Evolutionary conservation across 2,888 invertebrate species (phyloP), one percentile per base, ranked within the genome.

Genomic region (Lithophane leautieri): DNA sequence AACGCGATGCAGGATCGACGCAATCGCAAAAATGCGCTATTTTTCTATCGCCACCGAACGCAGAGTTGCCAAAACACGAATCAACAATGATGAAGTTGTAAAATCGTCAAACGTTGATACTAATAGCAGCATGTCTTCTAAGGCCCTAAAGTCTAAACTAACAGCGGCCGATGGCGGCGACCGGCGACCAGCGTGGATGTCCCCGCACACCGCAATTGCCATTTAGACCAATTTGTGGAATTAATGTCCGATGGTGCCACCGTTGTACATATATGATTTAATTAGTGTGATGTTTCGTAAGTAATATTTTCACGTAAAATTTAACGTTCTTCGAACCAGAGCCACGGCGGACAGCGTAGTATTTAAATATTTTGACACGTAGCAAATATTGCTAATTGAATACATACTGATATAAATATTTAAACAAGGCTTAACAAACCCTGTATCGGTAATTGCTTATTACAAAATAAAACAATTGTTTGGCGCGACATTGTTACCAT

Each of bases 191-290:
- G 47, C 54, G 56, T 61, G 54, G 60, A 28, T 68, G 79, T 65
- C 90, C 89, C 85, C 83, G 88, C 89, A 88, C 89, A 90, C 86
- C 85, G 79, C 89, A 92, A 93, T 94, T 92, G 92, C 92, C 92
- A 93, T 94, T 93, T 91, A 92, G 91, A 89, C 91, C 93, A 94
- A 94, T 94, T 94, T 94, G 92, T 91, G 89, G 90, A 94, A 95
- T 93, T 93, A 94, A 92, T 91, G 85, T 85, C 82, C 88, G 76
- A 88, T 88, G 83, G 73, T 81, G 82, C 81, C 76, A 79, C 80
- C 73, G 58, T 73, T 81, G 79, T 88, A 84, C 76, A 84, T 84
- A 86, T 84, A 88, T 89, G 90, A 91, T 92, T 92, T 92, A 91
- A 91, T 91, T 91, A 90, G 79, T 79, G 76, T 85, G 83, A 86